Evolutionary conservation across 2,888 invertebrate genomes (phyloP).

Genomic region (Stenolophus ochropezus): DNA sequence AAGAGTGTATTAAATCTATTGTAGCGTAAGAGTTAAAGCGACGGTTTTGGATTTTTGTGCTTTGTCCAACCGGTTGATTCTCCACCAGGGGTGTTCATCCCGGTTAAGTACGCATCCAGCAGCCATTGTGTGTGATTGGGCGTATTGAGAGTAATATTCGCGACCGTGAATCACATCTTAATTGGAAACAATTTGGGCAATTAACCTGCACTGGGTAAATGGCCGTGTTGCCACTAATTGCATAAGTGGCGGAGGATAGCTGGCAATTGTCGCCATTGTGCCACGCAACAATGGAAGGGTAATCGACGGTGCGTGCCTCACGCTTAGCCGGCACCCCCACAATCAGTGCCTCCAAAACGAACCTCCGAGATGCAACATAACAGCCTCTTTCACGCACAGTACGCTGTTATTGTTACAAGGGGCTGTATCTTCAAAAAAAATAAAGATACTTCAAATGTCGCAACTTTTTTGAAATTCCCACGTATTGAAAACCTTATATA

Average conservation of each 20-base stretch:
- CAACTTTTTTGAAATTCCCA: too few species aligned
- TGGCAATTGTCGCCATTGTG: slow-evolving; percentile 73
- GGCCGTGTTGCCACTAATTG: slow-evolving; percentile 64
- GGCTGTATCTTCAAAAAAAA: neutral
- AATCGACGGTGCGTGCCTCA: slow-evolving; percentile 71
- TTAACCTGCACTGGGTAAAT: slow-evolving; percentile 72
- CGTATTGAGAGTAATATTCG: slow-evolving; percentile 63
- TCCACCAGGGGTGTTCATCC: neutral
- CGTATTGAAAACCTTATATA: too few species aligned
- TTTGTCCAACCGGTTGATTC: too few species aligned
- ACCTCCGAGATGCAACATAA: neutral
- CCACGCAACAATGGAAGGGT: slow-evolving; percentile 71
- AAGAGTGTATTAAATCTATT: too few species aligned
- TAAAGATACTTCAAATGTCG: too few species aligned
- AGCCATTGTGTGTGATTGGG: neutral
- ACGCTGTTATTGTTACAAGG: neutral
- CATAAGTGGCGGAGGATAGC: slow-evolving; percentile 70
- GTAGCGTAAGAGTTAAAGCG: too few species aligned
- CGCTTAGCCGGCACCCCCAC: neutral
- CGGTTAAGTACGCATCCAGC: neutral
- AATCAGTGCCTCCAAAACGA: neutral
- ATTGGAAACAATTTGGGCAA: slow-evolving; percentile 76
- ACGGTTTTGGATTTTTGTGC: too few species aligned
- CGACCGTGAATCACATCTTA: slow-evolving; percentile 74
- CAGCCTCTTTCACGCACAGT: too few species aligned